Evolutionary conservation across 2,797 vertebrate genomes (phyloP).

Genomic region (Coregonus suidteri): DNA sequence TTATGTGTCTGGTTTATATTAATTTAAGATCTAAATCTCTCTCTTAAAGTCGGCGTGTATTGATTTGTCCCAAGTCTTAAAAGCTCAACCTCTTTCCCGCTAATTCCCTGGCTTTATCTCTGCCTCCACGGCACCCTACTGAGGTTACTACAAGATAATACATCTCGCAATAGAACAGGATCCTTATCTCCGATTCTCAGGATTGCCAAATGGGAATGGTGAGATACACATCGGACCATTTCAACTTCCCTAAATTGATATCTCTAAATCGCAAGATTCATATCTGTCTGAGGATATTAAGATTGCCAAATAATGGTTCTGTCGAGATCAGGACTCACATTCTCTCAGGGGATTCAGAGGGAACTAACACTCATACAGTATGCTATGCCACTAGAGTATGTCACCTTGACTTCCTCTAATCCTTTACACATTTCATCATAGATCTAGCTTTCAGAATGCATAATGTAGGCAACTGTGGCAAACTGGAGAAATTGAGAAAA

Average conservation of each 20-base stretch:
- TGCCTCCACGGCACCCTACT: constrained; percentile 22
- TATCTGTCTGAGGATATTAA: constrained; percentile 26
- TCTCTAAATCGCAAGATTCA: constrained; percentile 28
- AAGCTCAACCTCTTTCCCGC: constrained; percentile 45
- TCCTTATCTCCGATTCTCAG: constrained; percentile 57
- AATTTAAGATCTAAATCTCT: constrained; percentile 54
- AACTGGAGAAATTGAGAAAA: constrained; percentile 2
- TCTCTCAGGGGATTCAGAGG: constrained; percentile 4
- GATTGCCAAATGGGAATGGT: constrained; percentile 47
- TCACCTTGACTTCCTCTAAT: constrained; percentile 26
- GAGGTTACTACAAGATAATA: constrained; percentile 42
- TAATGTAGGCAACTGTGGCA: background rate
- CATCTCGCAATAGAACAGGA: constrained; percentile 50
- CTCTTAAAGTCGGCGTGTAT: constrained; percentile 43
- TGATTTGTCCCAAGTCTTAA: constrained; percentile 57
- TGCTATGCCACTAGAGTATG: background rate
- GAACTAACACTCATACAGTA: constrained; percentile 9
- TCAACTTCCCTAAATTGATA: constrained; percentile 23
- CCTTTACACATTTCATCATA: background rate
- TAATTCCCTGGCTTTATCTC: constrained; percentile 36
- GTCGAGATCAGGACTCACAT: constrained; percentile 20
- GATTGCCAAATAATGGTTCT: constrained; percentile 23
- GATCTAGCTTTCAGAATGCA: constrained; percentile 10
- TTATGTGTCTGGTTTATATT: constrained; percentile 7
- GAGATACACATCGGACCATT: constrained; percentile 41